phyloP scores from a whole-genome alignment of 1,140 invertebrate genomes.

The Drosophila sulfurigaster region DNA sequence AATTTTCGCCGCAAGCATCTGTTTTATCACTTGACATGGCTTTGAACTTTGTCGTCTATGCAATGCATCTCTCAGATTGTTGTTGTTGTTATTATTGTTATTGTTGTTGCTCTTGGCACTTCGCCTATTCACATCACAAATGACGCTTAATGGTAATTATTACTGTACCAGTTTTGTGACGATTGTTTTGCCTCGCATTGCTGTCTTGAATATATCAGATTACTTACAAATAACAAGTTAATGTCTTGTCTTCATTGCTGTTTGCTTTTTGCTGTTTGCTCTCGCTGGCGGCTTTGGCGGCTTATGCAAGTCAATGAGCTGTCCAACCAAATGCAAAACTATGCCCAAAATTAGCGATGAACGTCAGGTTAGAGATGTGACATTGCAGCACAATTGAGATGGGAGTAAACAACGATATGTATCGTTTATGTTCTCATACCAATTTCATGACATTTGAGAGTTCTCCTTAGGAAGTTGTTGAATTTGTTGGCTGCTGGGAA shows the following conservation, averaged over 20 bases:
- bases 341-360: slow-evolving; percentile 5
- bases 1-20: slow-evolving; percentile 26
- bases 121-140: slow-evolving; percentile 26
- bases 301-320: slow-evolving; percentile 44
- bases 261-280: neutral
- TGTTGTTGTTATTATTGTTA: too few relatives aligned
- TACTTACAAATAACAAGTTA: slow-evolving; percentile 43
- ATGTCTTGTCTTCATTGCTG: slow-evolving; percentile 20
- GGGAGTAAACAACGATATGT: too few relatives aligned
- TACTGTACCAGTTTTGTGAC: slow-evolving; percentile 68
- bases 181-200: slow-evolving; percentile 18
- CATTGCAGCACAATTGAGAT: neutral
- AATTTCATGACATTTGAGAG: too few relatives aligned
- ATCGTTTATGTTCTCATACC: too few relatives aligned
- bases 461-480: too few relatives aligned
- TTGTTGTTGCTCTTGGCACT: neutral
- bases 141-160: slow-evolving; percentile 71
- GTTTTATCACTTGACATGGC: slow-evolving; percentile 64
- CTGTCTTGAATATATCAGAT: slow-evolving; percentile 59
- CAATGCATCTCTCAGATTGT: neutral
- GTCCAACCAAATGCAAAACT: slow-evolving; percentile 9
- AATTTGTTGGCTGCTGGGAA: too few relatives aligned
- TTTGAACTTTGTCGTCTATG: slow-evolving; percentile 65
- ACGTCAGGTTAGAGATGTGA: neutral
- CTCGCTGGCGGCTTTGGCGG: too few relatives aligned